Evolutionary conservation across 2,113 vertebrate genomes (phyloP), one percentile per base, ranked within the genome.

Genomic region (Larimichthys crocea): DNA sequence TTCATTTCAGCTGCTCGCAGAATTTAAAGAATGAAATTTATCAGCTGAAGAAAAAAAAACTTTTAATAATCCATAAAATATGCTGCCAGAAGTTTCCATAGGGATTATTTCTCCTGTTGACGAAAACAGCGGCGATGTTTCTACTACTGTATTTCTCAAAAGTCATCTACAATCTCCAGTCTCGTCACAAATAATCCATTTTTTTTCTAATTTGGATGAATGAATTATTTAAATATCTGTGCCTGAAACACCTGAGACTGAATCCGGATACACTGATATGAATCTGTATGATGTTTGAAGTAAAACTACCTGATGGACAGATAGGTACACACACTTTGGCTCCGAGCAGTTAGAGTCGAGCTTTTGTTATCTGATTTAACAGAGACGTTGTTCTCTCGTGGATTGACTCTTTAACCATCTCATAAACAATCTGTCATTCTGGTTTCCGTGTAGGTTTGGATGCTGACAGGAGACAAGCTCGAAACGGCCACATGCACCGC

Each of bases 401-500:
- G 24, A 24, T 26, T 3, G 26, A 26, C 26, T 63, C 31, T 31
- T 61, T 35, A 31, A 56, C 26, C 26, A 12, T 35, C 3, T 35
- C 35, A 31, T 31, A 35, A 35, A 35, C 35, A 6, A 1, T 40
- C 40, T 56, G 12, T 80, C 48, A 5, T 29, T 76, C 24, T 83
- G 70, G 20, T 85, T 48, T 72, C 2, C 79, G 10, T 88, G n/a
- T 80, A 99, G 98, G 98, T 99, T 40, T 99, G 98, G 98, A 99
- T 99, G 98, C 94, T 99, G 86, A 99, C 98, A 0, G 98, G 98
- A 77, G 98, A 99, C 93, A 99, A 99, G 91, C 92, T 99, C 53
- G 98, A 99, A 94, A 99, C 98, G 0, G 98, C 98, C 62, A 99
- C 98, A 0, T 99, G 98, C 93, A 99, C 98, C 0, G 98, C 98